Evolutionary conservation across 2,797 vertebrate species (phyloP), one percentile per base, ranked within the genome.

Genomic region (Huso huso): DNA sequence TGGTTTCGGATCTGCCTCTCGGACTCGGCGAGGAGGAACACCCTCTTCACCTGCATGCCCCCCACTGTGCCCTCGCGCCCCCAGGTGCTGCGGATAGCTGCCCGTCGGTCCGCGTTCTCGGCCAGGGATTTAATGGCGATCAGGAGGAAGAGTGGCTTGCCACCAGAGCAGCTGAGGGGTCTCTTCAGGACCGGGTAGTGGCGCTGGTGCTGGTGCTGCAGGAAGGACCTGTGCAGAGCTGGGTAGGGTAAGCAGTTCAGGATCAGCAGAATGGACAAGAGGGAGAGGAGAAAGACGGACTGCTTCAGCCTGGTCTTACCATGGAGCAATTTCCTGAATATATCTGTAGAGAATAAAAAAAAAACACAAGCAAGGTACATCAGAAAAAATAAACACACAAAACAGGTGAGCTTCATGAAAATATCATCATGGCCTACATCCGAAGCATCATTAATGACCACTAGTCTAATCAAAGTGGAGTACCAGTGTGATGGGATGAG

Each of bases 1-100:
- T 53, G 53, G 1, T 49, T 48, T 7, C 10, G 12, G 52, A 58
- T 55, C 10, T 8, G 61, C 7, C 8, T 23, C 62, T 18, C 48
- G 7, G 23, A 11, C 5, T 7, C 2, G 3, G 72, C 70, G 60
- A 75, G 70, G 48, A 75, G 69, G 63, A 75, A 75, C 15, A 75
- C 74, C 12, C 63, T 55, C 6, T 61, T 66, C 52, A 75, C 67
- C 11, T 4, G 8, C 10, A 6, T 13, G 10, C 64, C 64, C 1
- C 18, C 61, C 8, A 49, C 12, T 3, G 3, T 10, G 6, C 60
- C 48, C 13, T 66, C 63, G 11, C 50, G n/a, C 6, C 65, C 74
- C 74, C 74, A 75, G 2, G 74, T 73, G 60, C 23, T 51, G 10
- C 74, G 65, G 49, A 75, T 51, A 1, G 72, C 65, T 7, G 63